Base-by-base conservation (phyloP, 2,113 vertebrate genomes). In the Ophthalmolycus amberensis region DNA sequence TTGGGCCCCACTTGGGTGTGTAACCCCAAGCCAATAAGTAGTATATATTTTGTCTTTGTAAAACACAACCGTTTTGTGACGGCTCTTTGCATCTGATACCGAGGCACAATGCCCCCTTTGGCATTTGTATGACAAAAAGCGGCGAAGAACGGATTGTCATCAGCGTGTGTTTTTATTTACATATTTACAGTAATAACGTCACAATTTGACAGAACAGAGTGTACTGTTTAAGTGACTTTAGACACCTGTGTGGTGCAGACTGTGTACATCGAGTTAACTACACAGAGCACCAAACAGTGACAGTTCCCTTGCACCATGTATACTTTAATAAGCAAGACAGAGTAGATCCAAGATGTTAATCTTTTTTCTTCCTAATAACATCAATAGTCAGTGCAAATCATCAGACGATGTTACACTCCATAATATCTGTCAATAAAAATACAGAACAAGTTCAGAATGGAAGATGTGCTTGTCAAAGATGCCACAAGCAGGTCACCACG, bases 401-500 rank as follows among this genome's bases (percentile, higher is more conserved):
- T 52, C 42, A 97, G 82, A 22, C 90, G 90, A 44, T 83, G 83
- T 69, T 89, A 89, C 25, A 92, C 75, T 8, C 88, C 91, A 22
- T 86, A 86, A 67, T 92, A 92, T 84, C 91, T 64, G 46, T 92
- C 89, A 6, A 90, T 75, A 7, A 86, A 87, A 80, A 90, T 91
- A 25, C 85, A 89, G 12, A 80, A 86, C 2, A 92, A n/a, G 34
- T 91, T 80, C 1, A 91, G 71, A 42, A 91, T 86, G 15, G 91
- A 90, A 2, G 81, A 72, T 56, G 78, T 85, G 62, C 81, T 65
- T 9, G 90, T 90, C 90, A 44, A 75, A 77, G 56, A 83, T 74
- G 52, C 82, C 0, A 84, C 37, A 9, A 84, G 58, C 56, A 84
- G 25, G 25, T 84, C 82, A 16, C 76, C 75, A 74, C 70, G 18